A percentile compares a stretch with the other conserved stretches of the same genome.
Evolutionary conservation across 2,888 invertebrate species (phyloP).

Genomic region (Corbicula japonica): DNA sequence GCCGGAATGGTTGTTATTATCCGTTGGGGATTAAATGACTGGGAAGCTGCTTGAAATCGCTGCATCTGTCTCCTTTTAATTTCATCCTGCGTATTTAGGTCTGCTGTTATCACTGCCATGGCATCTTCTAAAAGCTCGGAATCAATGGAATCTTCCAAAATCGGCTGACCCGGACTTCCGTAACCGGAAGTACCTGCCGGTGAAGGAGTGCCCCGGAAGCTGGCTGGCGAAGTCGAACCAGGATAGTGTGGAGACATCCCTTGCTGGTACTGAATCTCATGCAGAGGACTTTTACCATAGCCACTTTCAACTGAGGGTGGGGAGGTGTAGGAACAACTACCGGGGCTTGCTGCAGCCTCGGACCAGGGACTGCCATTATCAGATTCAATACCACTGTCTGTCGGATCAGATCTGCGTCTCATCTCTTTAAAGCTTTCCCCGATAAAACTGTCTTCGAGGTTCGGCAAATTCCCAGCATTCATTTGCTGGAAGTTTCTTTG

Average conservation of each 20-base stretch:
- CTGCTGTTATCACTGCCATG: conserved; percentile 58
- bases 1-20: conserved; percentile 4
- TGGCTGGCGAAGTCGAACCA: conserved; percentile 37
- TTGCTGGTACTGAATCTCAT: conserved; percentile 37
- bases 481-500: background rate
- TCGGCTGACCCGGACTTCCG: conserved; percentile 39
- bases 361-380: conserved; percentile 49
- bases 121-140: conserved; percentile 61
- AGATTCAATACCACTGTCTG: conserved; percentile 65
- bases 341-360: conserved; percentile 62
- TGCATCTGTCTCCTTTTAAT: conserved; percentile 9
- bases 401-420: conserved; percentile 35
- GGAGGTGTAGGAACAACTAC: conserved; percentile 63
- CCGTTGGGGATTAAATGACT: background rate
- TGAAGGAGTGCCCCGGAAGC: conserved; percentile 44
- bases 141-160: conserved; percentile 36
- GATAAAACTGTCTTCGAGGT: conserved; percentile 8
- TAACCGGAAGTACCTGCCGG: conserved; percentile 42
- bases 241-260: conserved; percentile 46
- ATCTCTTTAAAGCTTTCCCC: conserved; percentile 32
- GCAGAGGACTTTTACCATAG: conserved; percentile 57
- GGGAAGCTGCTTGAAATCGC: background rate
- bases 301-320: conserved; percentile 73
- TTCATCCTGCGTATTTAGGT: conserved; percentile 5
- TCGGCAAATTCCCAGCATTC: too few species aligned